Percentiles rank a stretch among this genome's conserved stretches.
These are phyloP conservation scores for Ryuthela nishihirai DNA, from an alignment of 2,888 invertebrate genomes.

Conservation along the genomic window DNA sequence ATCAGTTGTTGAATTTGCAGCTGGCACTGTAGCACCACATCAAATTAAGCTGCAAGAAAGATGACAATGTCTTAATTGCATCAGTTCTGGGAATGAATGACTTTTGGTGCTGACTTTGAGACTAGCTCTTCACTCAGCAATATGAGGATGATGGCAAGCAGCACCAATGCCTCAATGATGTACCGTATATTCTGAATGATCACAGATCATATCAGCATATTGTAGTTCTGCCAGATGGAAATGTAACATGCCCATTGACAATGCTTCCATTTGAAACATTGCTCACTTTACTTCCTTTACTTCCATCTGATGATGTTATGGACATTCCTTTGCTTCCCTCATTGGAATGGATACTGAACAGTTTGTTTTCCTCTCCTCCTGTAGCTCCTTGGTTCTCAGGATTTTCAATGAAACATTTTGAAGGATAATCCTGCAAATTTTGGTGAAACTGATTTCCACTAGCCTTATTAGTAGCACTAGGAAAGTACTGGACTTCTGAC, in stretches of 20 bases:
- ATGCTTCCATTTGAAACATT: slow-evolving; percentile 39
- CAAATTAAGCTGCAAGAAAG: too few relatives aligned
- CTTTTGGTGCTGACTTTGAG: too few relatives aligned
- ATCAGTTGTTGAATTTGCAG: too few relatives aligned
- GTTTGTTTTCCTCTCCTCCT: slow-evolving; percentile 9
- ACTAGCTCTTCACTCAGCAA: too few relatives aligned
- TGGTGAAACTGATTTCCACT: background rate
- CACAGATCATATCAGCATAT: slow-evolving; percentile 39
- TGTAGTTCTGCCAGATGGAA: slow-evolving; percentile 34
- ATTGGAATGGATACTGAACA: slow-evolving; percentile 34
- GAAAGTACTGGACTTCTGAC: slow-evolving; percentile 25
- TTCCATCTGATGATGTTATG: slow-evolving; percentile 34
- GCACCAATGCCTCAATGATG: too few relatives aligned
- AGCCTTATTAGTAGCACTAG: slow-evolving; percentile 10
- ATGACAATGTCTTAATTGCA: too few relatives aligned
- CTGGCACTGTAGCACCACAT: too few relatives aligned
- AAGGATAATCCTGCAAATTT: background rate
- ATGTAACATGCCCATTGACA: slow-evolving; percentile 37
- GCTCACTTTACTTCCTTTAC: slow-evolving; percentile 42
- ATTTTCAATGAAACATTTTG: background rate
- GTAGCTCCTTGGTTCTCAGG: background rate
- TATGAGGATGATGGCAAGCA: too few relatives aligned
- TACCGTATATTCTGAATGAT: too few relatives aligned
- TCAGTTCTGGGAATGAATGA: too few relatives aligned
- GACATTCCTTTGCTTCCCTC: slow-evolving; percentile 40